Evolutionary conservation across 2,113 vertebrate genomes (phyloP), one percentile per base, ranked within the genome.

Genomic region (Esox niger): DNA sequence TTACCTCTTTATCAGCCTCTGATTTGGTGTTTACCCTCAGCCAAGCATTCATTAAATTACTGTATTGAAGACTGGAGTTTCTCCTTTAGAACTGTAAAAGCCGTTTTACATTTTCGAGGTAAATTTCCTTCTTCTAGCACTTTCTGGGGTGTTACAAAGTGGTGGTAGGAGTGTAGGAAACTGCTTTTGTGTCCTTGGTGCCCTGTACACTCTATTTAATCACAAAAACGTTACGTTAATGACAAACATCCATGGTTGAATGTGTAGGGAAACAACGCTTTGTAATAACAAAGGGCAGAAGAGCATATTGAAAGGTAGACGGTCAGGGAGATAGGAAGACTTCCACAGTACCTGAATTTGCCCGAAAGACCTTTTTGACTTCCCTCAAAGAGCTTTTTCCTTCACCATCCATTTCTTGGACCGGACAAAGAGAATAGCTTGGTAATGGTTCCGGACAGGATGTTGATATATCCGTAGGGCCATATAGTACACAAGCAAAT

Each of bases 31-130:
- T 68, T 60, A 58, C 27, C 26, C 32, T 21, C 54, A 60, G 63
- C 54, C 33, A 63, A 74, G 59, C 66, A 64, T 69, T 69, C 69
- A 64, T 69, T 31, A 31, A 64, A 64, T 74, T 38, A 69, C 58
- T 38, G 17, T 76, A 66, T 66, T 68, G 73, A 68, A 64, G 33
- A 58, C 33, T 49, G 15, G 47, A 21, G 20, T 23, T 52, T 56
- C 54, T 32, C 23, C 54, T 67, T 73, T 47, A 32, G 32, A 43
- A 60, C 56, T 38, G 56, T 62, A 13, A 73, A 60, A 68, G 10
- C 20, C 13, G 31, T 64, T 63, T 64, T 47, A 59, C 47, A 58
- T 17, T 35, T 33, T 63, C 57, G 57, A 11, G 49, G 64, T 49
- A 29, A 58, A 38, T 57, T 56, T 49, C 9, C 63, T 10, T 58